Percentiles rank a stretch among this genome's conserved stretches.
These are phyloP conservation scores for Cantharis rustica DNA, from an alignment of 2,888 invertebrate species.

Conservation along the genomic window DNA sequence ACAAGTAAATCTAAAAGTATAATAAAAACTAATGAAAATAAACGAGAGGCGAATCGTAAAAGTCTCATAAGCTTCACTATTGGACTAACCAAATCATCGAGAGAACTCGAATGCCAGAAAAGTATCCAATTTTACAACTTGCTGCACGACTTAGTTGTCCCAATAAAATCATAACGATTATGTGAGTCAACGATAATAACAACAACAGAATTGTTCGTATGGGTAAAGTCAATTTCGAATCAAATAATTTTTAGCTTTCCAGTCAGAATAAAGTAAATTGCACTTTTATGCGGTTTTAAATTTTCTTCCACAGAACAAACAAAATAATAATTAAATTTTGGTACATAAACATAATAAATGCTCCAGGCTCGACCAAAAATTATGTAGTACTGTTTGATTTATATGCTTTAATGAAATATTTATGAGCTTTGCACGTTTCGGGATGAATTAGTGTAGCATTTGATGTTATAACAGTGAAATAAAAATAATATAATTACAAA, in stretches of 20 bases:
- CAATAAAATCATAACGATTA: conserved; percentile 41
- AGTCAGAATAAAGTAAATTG: neutral
- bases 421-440: neutral
- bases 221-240: conserved; percentile 1
- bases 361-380: neutral
- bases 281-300: neutral
- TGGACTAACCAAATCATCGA: conserved; percentile 27
- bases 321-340: neutral
- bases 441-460: neutral
- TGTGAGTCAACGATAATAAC: conserved; percentile 14
- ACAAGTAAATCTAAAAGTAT: conserved; percentile 26
- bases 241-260: neutral
- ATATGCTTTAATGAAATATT: neutral
- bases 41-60: conserved; percentile 27
- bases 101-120: conserved; percentile 30
- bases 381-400: neutral
- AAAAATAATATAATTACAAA: no score
- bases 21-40: conserved; percentile 31
- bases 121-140: conserved; percentile 36
- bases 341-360: neutral
- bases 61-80: conserved; percentile 19
- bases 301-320: neutral
- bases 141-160: conserved; percentile 34
- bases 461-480: neutral
- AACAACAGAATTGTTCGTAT: conserved; percentile 12